Percentiles rank a stretch among this genome's conserved stretches.
Conservation (phyloP, 2,113 vertebrate species). For the Peucedramus taeniatus region DNA sequence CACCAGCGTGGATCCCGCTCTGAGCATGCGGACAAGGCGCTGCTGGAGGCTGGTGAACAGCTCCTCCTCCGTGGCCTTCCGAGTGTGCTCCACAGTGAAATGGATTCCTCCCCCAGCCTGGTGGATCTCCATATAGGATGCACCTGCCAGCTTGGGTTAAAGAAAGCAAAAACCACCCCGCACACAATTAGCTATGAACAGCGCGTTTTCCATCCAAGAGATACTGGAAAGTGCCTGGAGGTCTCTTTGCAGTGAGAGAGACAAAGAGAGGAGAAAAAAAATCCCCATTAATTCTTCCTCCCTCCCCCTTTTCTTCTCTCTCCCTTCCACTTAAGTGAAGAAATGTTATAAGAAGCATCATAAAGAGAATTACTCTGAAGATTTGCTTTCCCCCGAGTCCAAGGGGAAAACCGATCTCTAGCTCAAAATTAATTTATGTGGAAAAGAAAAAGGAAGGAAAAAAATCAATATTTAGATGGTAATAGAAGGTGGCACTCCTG, state of each 20-base stretch:
- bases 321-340: background rate
- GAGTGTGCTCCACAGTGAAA: slow-evolving; percentile 88
- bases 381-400: background rate
- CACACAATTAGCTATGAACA: background rate
- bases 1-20: slow-evolving; percentile 86
- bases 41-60: slow-evolving; percentile 75
- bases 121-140: slow-evolving; percentile 95
- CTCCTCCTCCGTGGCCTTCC: slow-evolving; percentile 71
- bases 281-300: background rate
- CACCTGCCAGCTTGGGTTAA: slow-evolving; percentile 84
- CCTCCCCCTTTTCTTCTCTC: background rate
- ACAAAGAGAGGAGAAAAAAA: background rate
- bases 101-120: slow-evolving; percentile 92
- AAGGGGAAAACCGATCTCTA: background rate
- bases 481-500: background rate
- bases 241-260: background rate
- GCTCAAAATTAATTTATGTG: background rate
- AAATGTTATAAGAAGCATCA: rapidly evolving
- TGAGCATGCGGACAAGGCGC: slow-evolving; percentile 76
- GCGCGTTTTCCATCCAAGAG: background rate
- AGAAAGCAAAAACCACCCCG: background rate
- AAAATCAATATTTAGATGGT: background rate
- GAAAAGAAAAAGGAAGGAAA: background rate
- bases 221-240: background rate
- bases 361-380: background rate